A percentile compares a stretch with the other conserved stretches of the same genome.
phyloP scores from a whole-genome alignment of 2,797 vertebrate genomes.

The Melanotaenia pygmaea region DNA sequence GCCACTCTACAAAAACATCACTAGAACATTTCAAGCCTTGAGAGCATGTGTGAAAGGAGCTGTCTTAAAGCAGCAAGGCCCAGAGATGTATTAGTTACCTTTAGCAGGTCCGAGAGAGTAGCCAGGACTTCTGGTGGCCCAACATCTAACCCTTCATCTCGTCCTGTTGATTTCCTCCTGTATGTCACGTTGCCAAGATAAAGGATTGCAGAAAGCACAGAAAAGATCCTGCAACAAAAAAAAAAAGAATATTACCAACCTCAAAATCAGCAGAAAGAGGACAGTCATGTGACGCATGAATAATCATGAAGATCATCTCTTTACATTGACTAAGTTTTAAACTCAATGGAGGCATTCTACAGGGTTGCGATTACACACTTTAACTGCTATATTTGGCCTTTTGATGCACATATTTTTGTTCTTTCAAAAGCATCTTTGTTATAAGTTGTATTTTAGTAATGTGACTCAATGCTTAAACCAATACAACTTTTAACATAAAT shows the following conservation, averaged over 20 bases:
- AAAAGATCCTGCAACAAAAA: constrained; percentile 89
- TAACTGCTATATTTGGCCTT: constrained; percentile 22
- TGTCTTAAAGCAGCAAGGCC: not conserved
- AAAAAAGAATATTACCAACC: not conserved
- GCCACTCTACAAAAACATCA: not conserved
- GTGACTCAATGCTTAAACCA: not conserved
- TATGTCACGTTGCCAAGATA: constrained; percentile 97
- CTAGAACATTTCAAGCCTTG: not conserved
- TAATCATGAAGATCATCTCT: constrained; percentile 13
- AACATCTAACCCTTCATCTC: constrained; percentile 95
- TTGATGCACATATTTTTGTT: constrained; percentile 19
- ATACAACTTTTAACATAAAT: constrained; percentile 12
- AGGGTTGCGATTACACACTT: constrained; percentile 1
- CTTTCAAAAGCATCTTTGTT: constrained; percentile 23
- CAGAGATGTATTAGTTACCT: constrained; percentile 76
- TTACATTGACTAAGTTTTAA: constrained; percentile 14
- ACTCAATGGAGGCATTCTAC: constrained; percentile 34
- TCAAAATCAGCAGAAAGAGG: not conserved
- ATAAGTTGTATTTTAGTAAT: constrained; percentile 18
- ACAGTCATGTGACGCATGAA: constrained; percentile 8
- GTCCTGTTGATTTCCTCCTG: constrained; percentile 89
- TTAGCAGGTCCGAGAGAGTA: constrained; percentile 93
- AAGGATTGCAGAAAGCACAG: constrained; percentile 94
- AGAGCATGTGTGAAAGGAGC: not conserved
- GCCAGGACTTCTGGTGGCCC: constrained; percentile 93